Percentiles rank a stretch among this genome's conserved stretches.
These are phyloP conservation scores for Hesperophylax magnus DNA, from an alignment of 1,140 invertebrate species.

Conservation along the genomic window DNA sequence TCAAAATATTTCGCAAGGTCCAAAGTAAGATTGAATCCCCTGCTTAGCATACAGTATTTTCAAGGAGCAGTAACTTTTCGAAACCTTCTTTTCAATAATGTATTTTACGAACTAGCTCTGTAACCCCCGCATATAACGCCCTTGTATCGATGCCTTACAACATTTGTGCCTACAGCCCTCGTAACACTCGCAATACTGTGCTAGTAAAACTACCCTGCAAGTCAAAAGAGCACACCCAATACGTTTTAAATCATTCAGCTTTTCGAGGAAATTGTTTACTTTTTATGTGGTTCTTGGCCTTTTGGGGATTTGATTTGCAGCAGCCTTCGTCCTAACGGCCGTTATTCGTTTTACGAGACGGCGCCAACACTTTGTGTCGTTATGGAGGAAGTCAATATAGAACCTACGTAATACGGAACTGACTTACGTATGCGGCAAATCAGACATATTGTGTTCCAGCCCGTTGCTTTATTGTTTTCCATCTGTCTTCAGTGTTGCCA, in stretches of 20 bases:
- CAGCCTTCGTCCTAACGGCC: constrained; percentile 26
- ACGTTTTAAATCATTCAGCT: no score
- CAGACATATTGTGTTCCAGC: constrained; percentile 8
- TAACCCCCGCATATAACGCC: background rate
- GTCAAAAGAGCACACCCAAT: no score
- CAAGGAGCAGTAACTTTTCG: background rate
- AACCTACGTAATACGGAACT: constrained; percentile 1
- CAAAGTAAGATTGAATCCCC: constrained; percentile 19
- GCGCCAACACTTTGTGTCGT: constrained; percentile 36
- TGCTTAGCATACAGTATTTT: constrained; percentile 17
- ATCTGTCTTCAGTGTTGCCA: constrained; percentile 3
- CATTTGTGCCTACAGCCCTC: background rate
- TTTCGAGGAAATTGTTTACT: no score
- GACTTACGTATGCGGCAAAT: background rate
- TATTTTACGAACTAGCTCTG: constrained; percentile 34
- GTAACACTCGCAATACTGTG: no score
- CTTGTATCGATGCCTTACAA: constrained; percentile 18
- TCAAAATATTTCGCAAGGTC: constrained; percentile 1
- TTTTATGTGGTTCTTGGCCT: background rate
- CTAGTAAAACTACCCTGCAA: no score
- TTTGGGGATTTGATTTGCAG: background rate
- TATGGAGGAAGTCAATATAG: constrained; percentile 25
- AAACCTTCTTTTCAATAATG: constrained; percentile 36
- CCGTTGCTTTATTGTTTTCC: background rate
- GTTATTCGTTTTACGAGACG: constrained; percentile 50